Percentiles rank a stretch among this genome's conserved stretches.
Conservation (phyloP, 2,113 vertebrate species). For the Dromiciops gliroides region DNA sequence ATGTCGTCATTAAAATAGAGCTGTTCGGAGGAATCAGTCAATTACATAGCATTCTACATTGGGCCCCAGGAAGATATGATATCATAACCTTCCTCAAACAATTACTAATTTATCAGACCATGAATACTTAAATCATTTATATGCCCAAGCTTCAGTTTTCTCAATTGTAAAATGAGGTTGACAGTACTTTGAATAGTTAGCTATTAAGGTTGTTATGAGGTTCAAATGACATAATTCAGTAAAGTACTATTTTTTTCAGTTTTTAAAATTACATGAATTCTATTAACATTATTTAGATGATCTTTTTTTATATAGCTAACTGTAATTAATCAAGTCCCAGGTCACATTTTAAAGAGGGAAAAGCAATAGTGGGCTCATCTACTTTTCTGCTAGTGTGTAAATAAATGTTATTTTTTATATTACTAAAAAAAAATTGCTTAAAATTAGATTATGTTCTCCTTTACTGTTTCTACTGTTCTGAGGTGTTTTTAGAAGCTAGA, state of each 20-base stretch:
- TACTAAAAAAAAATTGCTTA: conserved; percentile 4
- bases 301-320: background rate
- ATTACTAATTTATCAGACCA: background rate
- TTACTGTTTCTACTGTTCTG: conserved; percentile 9
- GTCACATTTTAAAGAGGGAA: conserved; percentile 48
- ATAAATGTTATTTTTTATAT: background rate
- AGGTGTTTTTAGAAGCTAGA: background rate
- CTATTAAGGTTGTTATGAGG: background rate
- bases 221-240: background rate
- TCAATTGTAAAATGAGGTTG: background rate
- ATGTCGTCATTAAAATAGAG: background rate
- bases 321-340: background rate
- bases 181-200: background rate
- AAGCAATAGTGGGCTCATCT: conserved; percentile 3
- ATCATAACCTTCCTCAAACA: background rate
- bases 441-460: conserved; percentile 48
- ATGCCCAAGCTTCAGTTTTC: background rate
- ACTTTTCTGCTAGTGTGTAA: conserved; percentile 25
- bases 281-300: background rate
- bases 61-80: background rate
- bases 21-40: background rate
- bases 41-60: background rate
- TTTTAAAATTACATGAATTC: background rate
- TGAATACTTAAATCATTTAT: background rate
- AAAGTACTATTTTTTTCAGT: background rate